Base-by-base conservation (phyloP, 2,797 vertebrate genomes). In the Rhinogobio ventralis region DNA sequence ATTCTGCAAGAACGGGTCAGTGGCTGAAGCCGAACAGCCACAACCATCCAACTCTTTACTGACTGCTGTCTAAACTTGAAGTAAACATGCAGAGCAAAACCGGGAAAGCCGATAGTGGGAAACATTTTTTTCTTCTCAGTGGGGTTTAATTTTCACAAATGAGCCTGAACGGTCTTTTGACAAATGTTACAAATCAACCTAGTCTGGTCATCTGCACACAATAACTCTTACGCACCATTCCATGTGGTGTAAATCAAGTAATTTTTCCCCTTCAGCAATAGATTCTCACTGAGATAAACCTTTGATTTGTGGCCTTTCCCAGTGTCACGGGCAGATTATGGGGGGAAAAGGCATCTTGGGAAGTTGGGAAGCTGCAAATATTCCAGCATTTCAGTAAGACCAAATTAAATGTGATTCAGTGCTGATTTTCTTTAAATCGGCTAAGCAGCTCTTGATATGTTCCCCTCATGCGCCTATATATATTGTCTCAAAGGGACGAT, bases 71-170 rank as follows among this genome's bases (percentile, higher is more conserved):
- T 64, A 51, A 73, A 74, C 39, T 60, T 49, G 49, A 79, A 79
- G 62, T 67, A 62, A 81, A 85, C 67, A 76, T 46, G 39, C n/a
- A 39, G 77, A 68, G 49, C 64, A n/a, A 45, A 79, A 30, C 49
- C 23, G 2, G 15, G 39, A 55, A 67, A 75, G 62, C n/a, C 15
- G 10, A 85, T 23, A 53, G 82, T 66, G 42, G 57, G 57, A 51
- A 74, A 45, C 14, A 6, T 42, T 30, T 33, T 49, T 33, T 62
- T 66, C 55, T 33, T 53, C 51, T 72, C 81, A 68, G 42, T 23
- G 36, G 57, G 83, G 82, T 80, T 85, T 85, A 57, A 81, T 82
- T 89, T 85, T 83, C 53, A 33, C 53, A 85, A 85, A 87, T 81
- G 75, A 82, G 66, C 77, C 69, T 42, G 60, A 79, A 85, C 66